Conservation (phyloP, 2,797 vertebrate species). For the Philypnodon macrostomus region DNA sequence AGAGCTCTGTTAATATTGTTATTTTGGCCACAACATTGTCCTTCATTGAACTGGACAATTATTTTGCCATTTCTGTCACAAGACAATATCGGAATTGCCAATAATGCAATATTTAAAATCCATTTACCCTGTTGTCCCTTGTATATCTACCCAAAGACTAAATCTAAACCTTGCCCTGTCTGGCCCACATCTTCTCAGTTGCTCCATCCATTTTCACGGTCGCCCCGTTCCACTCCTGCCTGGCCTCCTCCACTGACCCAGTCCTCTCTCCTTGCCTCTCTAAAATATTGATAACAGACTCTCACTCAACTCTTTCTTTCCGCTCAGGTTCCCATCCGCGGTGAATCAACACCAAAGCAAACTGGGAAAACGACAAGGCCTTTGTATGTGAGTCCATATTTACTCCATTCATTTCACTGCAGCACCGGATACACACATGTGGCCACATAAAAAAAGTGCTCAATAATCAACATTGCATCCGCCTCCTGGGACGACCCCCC, state of each 20-base stretch:
- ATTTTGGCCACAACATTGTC: too few relatives aligned
- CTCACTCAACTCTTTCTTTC: conserved; percentile 30
- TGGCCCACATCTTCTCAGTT: conserved; percentile 12
- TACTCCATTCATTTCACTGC: conserved; percentile 33
- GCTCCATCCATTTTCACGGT: conserved; percentile 17
- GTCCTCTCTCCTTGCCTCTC: conserved; percentile 54
- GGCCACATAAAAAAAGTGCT: conserved; percentile 20
- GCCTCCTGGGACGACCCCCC: conserved; percentile 14
- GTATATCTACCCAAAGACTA: neutral
- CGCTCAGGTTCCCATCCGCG: conserved; percentile 37
- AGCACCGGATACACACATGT: conserved; percentile 29
- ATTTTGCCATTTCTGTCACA: too few relatives aligned
- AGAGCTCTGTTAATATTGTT: too few relatives aligned
- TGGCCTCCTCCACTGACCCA: conserved; percentile 65
- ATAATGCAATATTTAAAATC: neutral
- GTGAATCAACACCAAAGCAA: conserved; percentile 47
- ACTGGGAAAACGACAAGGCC: conserved; percentile 9
- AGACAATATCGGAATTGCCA: too few relatives aligned
- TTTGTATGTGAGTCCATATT: conserved; percentile 14
- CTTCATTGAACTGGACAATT: too few relatives aligned
- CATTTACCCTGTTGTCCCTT: conserved; percentile 6
- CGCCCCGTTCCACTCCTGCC: conserved; percentile 16
- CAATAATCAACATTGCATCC: conserved; percentile 16
- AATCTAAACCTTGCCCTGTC: neutral
- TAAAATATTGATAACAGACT: conserved; percentile 66